These are phyloP conservation scores for Panthera leo DNA, from an alignment of 2,113 vertebrate genomes.

Conservation along the genomic window DNA sequence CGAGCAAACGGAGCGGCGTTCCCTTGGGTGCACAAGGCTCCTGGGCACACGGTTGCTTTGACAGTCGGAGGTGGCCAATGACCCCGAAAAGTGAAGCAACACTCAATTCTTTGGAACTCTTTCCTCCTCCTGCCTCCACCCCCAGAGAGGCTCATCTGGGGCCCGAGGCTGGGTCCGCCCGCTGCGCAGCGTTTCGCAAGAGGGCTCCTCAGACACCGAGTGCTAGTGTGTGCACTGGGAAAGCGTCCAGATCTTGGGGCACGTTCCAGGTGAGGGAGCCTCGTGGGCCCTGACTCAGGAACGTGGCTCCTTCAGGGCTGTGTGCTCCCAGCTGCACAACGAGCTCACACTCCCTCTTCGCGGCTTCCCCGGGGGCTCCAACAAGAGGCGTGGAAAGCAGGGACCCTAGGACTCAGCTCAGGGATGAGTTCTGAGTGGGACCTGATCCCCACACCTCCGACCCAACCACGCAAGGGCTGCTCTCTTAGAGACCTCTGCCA, in stretches of 20 bases:
- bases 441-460: rapidly evolving
- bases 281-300: neutral
- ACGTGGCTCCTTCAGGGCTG: rapidly evolving
- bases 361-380: neutral
- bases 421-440: neutral
- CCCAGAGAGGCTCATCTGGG: neutral
- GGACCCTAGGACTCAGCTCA: neutral
- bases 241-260: neutral
- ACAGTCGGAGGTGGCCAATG: neutral
- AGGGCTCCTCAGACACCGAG: neutral
- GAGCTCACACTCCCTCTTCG: neutral
- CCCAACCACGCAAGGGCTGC: neutral
- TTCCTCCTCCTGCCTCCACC: neutral
- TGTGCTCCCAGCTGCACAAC: neutral
- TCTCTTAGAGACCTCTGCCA: neutral
- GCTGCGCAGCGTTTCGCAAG: neutral
- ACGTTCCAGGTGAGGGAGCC: neutral
- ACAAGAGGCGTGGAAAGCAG: neutral
- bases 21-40: neutral
- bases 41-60: neutral
- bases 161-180: neutral
- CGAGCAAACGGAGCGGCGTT: no score
- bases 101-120: conserved; percentile 18
- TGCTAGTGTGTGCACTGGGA: neutral
- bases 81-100: neutral